Conservation (phyloP, 2,113 vertebrate genomes). For the Mobula hypostoma region DNA sequence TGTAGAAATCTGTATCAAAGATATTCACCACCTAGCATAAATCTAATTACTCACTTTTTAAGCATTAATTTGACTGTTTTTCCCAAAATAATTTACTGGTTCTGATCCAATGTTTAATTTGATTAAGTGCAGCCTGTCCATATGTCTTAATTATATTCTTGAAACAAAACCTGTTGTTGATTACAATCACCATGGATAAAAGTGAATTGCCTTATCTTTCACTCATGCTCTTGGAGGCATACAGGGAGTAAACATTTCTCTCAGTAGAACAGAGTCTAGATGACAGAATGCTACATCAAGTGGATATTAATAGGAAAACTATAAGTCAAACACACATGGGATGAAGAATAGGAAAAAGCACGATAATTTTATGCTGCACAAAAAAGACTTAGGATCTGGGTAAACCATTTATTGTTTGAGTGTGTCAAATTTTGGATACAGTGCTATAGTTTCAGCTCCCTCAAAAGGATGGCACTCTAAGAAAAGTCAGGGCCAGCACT, state of each 20-base stretch:
- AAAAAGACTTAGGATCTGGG: no score
- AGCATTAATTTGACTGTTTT: not conserved
- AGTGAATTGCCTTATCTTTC: not conserved
- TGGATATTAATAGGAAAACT: not conserved
- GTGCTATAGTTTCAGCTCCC: not conserved
- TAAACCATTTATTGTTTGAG: not conserved
- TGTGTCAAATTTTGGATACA: not conserved
- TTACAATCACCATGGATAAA: not conserved
- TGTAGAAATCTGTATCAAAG: not conserved
- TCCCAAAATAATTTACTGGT: not conserved
- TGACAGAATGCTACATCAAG: not conserved
- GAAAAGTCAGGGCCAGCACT: not conserved
- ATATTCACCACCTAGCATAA: not conserved
- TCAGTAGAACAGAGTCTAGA: not conserved
- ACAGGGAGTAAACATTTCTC: not conserved
- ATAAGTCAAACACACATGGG: not conserved
- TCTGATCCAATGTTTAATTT: not conserved
- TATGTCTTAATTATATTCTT: not conserved
- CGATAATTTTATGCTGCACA: not conserved
- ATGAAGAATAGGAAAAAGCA: not conserved
- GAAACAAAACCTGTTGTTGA: not conserved
- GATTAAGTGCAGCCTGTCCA: not conserved
- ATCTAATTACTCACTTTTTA: not conserved
- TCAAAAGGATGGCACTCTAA: not conserved
- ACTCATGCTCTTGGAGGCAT: not conserved